Conservation (phyloP, 2,888 invertebrate genomes). For the Anodontia alba region DNA sequence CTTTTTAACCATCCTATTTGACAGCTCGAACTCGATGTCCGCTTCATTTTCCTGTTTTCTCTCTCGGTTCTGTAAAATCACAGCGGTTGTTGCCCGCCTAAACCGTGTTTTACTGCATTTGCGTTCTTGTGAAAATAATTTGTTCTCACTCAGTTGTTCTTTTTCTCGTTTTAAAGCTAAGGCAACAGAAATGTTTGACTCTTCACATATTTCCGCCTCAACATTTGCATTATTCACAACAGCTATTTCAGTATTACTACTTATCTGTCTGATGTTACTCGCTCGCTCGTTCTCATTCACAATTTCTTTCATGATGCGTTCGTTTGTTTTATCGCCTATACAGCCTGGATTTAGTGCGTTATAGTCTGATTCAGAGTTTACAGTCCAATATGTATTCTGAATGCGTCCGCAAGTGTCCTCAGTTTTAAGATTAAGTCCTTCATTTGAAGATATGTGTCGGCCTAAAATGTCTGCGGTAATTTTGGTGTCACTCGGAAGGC, state of each 20-base stretch:
- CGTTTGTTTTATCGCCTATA: too few relatives aligned
- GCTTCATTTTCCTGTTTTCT: conserved; percentile 7
- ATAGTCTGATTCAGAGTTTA: too few relatives aligned
- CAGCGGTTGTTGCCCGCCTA: conserved; percentile 10
- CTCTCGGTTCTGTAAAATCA: conserved; percentile 14
- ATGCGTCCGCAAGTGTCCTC: too few relatives aligned
- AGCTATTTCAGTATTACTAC: neutral
- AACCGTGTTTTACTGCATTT: neutral
- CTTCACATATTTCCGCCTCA: conserved; percentile 41
- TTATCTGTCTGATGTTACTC: conserved; percentile 6
- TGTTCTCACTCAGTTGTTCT: conserved; percentile 24
- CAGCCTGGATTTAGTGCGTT: too few relatives aligned
- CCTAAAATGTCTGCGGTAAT: too few relatives aligned
- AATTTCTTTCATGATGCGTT: neutral
- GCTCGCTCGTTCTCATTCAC: neutral
- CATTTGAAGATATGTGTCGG: too few relatives aligned
- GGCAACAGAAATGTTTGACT: conserved; percentile 56
- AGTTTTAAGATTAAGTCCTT: too few relatives aligned
- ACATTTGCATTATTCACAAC: neutral
- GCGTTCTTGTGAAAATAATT: neutral
- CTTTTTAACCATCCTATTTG: conserved; percentile 15
- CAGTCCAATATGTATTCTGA: too few relatives aligned
- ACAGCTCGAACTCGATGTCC: neutral
- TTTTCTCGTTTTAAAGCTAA: conserved; percentile 38
- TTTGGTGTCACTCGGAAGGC: too few relatives aligned